Evolutionary conservation across 2,888 invertebrate genomes (phyloP).

Genomic region (Clistopyga incitator): DNA sequence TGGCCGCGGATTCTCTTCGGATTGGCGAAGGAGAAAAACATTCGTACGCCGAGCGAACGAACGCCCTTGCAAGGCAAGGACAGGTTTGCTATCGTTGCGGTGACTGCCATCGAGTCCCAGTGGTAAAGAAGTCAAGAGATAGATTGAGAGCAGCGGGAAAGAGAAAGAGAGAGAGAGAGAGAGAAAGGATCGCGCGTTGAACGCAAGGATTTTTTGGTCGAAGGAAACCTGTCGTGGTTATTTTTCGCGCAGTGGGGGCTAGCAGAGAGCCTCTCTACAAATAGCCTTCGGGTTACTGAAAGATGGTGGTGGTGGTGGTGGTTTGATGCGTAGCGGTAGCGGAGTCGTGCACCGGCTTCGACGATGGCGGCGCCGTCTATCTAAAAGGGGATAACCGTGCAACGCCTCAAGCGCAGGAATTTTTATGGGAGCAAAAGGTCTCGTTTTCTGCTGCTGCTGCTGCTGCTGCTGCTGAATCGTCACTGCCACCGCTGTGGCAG

Average conservation of each 20-base stretch:
- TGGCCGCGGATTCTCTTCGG: conserved; percentile 11
- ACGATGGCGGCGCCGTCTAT: conserved; percentile 60
- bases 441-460: neutral
- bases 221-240: conserved; percentile 64
- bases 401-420: conserved; percentile 71
- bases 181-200: conserved; percentile 23
- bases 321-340: conserved; percentile 54
- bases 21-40: conserved; percentile 5
- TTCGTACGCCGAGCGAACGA: conserved; percentile 56
- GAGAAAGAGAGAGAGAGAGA: conserved; percentile 48
- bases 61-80: conserved; percentile 68
- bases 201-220: conserved; percentile 55
- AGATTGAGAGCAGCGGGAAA: conserved; percentile 2
- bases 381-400: conserved; percentile 73
- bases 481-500: conserved; percentile 1
- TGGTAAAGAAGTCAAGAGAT: conserved; percentile 31
- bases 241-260: conserved; percentile 75
- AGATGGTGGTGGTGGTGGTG: conserved; percentile 8
- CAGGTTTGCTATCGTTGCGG: conserved; percentile 56
- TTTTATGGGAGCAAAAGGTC: conserved; percentile 73
- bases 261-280: conserved; percentile 78
- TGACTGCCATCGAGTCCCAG: neutral
- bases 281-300: conserved; percentile 77
- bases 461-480: neutral
- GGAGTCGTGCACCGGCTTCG: conserved; percentile 48